Evolutionary conservation across 2,888 invertebrate species (phyloP).

Genomic region (Phorcus lineatus): DNA sequence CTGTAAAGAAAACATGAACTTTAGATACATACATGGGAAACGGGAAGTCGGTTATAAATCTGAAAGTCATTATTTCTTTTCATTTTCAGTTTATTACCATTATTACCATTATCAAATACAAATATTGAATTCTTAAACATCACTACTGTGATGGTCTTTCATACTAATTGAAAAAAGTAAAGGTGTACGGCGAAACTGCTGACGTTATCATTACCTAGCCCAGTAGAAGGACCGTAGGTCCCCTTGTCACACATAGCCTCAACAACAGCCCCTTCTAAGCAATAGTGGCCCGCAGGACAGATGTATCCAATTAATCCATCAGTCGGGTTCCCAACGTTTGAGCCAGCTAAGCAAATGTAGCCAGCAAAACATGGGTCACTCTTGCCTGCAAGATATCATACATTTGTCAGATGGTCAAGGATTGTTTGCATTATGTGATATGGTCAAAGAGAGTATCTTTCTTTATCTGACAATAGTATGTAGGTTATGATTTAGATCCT

Average conservation of each 20-base stretch:
- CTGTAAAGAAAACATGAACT: constrained; percentile 40
- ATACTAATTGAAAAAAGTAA: no score
- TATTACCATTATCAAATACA: no score
- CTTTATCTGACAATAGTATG: no score
- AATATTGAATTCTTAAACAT: no score
- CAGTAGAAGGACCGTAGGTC: constrained; percentile 55
- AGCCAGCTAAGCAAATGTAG: constrained; percentile 70
- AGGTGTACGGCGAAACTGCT: background rate
- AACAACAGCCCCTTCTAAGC: constrained; percentile 59
- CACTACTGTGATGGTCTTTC: no score
- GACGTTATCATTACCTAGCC: constrained; percentile 47
- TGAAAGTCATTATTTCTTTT: no score
- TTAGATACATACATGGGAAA: no score
- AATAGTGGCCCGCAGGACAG: constrained; percentile 73
- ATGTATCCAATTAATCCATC: constrained; percentile 67
- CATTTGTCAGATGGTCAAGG: background rate
- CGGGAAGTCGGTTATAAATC: no score
- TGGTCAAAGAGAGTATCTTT: no score
- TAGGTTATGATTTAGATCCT: no score
- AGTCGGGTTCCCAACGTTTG: constrained; percentile 63
- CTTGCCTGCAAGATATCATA: constrained; percentile 49
- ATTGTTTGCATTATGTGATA: no score
- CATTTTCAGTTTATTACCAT: no score
- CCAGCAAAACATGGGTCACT: constrained; percentile 68
- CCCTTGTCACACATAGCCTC: constrained; percentile 63